Base-by-base conservation (phyloP, 2,888 invertebrate genomes). In the Cacoxenus indagator region DNA sequence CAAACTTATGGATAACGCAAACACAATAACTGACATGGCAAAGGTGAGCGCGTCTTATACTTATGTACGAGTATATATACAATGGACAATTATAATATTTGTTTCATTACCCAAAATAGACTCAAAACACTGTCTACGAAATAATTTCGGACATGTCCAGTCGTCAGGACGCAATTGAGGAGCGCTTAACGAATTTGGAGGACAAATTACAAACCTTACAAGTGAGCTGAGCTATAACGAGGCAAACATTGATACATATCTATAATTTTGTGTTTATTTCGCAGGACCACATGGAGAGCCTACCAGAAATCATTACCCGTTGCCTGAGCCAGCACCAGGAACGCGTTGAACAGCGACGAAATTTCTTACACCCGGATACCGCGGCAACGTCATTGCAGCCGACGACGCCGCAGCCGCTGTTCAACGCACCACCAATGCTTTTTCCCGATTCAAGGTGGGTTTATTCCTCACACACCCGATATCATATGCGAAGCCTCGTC, bases 11-110 rank as follows among this genome's bases (percentile, higher is more conserved):
- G 99, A 99, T 89, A 99, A 99, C 88, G 97, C 98, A 78, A 98
- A 98, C 86, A 99, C 99, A 70, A 95, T 99, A 89, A 98, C 98
- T 71, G 99, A 99, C 88, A 98, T 99, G 96, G 99, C 99, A 84
- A 99, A 99, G 94, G 99, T 99, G 92, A 90, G 89, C 19, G n/a
- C 8, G n/a, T 62, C 11, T 31, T 54, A 66, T 46, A 9, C n/a
- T 19, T 22, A 51, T 65, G 26, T 17, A 31, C 14, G 2, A 11
- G 46, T 24, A 29, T 14, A 24, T 19, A 65, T n/a, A n/a, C 27
- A 62, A 1, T 43, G n/a, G n/a, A n/a, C n/a, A n/a, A n/a, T n/a
- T n/a, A n/a, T 64, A 57, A 26, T 64, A 59, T 55, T 67, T 27
- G 22, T 45, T 72, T 65, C 67, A n/a, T n/a, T 62, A 48, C 3